Evolutionary conservation across 2,888 invertebrate genomes (phyloP).

Genomic region (Drosophila histrio): DNA sequence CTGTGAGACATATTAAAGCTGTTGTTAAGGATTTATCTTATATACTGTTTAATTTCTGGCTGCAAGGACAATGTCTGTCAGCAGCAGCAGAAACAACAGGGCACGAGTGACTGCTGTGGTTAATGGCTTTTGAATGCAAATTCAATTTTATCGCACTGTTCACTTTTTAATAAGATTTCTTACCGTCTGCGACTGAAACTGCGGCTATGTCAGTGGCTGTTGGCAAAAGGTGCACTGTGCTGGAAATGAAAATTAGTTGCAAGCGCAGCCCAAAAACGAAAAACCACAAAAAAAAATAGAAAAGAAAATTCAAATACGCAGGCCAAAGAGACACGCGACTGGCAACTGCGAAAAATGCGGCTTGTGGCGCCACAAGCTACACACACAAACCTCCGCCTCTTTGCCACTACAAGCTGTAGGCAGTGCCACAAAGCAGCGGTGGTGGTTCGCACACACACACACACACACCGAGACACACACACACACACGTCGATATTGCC

Average conservation of each 20-base stretch:
- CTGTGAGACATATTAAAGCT: slow-evolving; percentile 35
- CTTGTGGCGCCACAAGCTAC: slow-evolving; percentile 71
- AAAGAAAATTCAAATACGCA: slow-evolving; percentile 53
- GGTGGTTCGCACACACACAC: slow-evolving; percentile 53
- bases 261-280: slow-evolving; percentile 58
- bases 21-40: slow-evolving; percentile 13
- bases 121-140: slow-evolving; percentile 84
- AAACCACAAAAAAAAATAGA: slow-evolving; percentile 11
- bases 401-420: slow-evolving; percentile 20
- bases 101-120: slow-evolving; percentile 81
- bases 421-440: slow-evolving; percentile 44
- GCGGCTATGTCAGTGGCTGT: slow-evolving; percentile 16
- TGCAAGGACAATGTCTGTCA: slow-evolving; percentile 57
- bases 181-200: slow-evolving; percentile 27
- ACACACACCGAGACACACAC: slow-evolving; percentile 15
- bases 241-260: slow-evolving; percentile 81
- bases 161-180: slow-evolving; percentile 82
- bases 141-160: slow-evolving; percentile 83
- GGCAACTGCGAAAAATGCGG: slow-evolving; percentile 66
- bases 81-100: slow-evolving; percentile 34
- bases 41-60: slow-evolving; percentile 68
- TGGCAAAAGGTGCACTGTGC: slow-evolving; percentile 76
- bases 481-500: slow-evolving; percentile 23
- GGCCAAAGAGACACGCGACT: slow-evolving; percentile 71
- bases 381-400: slow-evolving; percentile 39